These are phyloP conservation scores for Cremastinae sp. DNA, from an alignment of 2,888 invertebrate genomes.

Conservation along the genomic window DNA sequence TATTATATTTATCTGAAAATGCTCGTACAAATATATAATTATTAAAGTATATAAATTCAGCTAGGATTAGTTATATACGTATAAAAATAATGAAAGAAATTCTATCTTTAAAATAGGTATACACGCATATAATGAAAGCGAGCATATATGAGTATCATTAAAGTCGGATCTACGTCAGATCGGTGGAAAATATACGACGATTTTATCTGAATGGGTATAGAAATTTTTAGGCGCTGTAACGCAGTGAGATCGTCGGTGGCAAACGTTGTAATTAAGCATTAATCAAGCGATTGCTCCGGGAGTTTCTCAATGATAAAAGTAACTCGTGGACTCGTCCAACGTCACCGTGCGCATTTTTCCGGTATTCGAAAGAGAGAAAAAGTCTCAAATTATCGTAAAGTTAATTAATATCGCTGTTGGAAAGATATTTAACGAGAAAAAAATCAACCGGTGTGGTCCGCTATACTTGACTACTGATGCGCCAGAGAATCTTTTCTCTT, in stretches of 20 bases:
- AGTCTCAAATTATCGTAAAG: conserved; percentile 21
- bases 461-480: background rate
- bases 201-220: conserved; percentile 33
- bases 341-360: background rate
- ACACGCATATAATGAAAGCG: background rate
- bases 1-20: too few relatives aligned
- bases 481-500: background rate
- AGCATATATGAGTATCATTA: background rate
- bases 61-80: background rate
- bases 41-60: background rate
- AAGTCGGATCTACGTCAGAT: conserved; percentile 14
- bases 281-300: background rate
- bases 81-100: too few relatives aligned
- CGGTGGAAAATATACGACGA: conserved; percentile 34
- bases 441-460: conserved; percentile 19
- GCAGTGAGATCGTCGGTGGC: background rate
- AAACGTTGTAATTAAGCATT: conserved; percentile 42
- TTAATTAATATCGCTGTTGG: conserved; percentile 46
- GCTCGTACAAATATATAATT: too few relatives aligned
- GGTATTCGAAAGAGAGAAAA: background rate
- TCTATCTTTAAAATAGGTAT: background rate
- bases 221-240: conserved; percentile 14
- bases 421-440: conserved; percentile 21
- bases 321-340: background rate
- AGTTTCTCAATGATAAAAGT: conserved; percentile 10